Conservation (phyloP, 35 echinoderm and acorn worm species). For the Nesometra sesokonis region DNA sequence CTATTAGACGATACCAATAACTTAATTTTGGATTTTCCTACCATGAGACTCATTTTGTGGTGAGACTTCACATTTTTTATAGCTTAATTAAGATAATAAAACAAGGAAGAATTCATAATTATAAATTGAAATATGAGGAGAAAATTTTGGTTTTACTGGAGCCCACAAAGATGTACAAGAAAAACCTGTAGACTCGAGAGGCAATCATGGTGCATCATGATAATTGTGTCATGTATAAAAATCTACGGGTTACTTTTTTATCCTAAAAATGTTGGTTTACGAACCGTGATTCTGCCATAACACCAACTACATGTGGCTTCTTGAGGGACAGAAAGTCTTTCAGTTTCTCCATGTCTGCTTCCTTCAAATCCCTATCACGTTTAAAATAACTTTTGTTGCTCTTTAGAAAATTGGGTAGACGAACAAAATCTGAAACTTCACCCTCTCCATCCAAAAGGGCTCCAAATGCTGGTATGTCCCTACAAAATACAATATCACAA, state of each 20-base stretch:
- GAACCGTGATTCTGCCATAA: slow-evolving; percentile 77
- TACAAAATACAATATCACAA: not conserved
- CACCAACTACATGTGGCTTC: slow-evolving; percentile 83
- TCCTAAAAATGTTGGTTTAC: not conserved
- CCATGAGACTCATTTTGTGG: no score
- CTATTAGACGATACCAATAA: no score
- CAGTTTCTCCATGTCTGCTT: slow-evolving; percentile 58
- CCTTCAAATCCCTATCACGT: slow-evolving; percentile 82
- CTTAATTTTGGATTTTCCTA: no score
- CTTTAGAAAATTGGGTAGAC: slow-evolving; percentile 72
- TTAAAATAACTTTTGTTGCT: slow-evolving; percentile 43
- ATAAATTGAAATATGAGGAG: not conserved
- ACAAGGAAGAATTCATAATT: no score
- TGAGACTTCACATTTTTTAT: no score
- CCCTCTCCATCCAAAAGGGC: slow-evolving; percentile 72
- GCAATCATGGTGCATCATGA: not conserved
- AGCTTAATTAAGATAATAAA: no score
- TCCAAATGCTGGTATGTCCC: slow-evolving; percentile 65
- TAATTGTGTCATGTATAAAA: not conserved
- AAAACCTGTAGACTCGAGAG: no score
- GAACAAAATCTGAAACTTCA: slow-evolving; percentile 77
- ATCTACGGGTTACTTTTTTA: not conserved
- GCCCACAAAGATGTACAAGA: no score
- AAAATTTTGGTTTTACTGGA: no score
- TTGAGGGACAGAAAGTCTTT: slow-evolving; percentile 70